Evolutionary conservation across 1,140 invertebrate species (phyloP).

Genomic region (Ectropis grisescens): DNA sequence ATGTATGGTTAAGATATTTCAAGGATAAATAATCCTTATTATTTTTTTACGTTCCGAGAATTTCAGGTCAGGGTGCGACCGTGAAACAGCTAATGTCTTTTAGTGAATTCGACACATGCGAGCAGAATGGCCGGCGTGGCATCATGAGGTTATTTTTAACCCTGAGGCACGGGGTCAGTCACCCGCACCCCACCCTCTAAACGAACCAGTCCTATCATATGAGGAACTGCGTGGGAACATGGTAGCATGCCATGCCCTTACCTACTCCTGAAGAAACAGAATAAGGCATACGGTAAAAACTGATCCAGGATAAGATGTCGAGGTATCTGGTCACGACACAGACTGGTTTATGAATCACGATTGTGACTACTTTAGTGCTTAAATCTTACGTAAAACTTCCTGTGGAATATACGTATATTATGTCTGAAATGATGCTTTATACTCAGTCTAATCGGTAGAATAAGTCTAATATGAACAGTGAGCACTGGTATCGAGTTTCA

Average conservation of each 20-base stretch:
- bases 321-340: conserved; percentile 18
- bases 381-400: too few relatives aligned
- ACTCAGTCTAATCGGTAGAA: too few relatives aligned
- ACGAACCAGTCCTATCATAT: conserved; percentile 56
- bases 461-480: too few relatives aligned
- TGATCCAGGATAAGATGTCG: too few relatives aligned
- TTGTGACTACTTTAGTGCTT: too few relatives aligned
- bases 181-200: conserved; percentile 50
- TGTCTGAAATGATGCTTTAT: too few relatives aligned
- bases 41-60: conserved; percentile 35
- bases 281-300: conserved; percentile 26
- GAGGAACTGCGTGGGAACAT: conserved; percentile 64
- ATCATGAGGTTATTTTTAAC: conserved; percentile 65
- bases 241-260: conserved; percentile 32
- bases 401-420: too few relatives aligned
- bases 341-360: conserved; percentile 9
- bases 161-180: conserved; percentile 58
- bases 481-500: too few relatives aligned
- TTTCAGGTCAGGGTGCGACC: conserved; percentile 62
- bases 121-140: conserved; percentile 58
- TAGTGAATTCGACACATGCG: conserved; percentile 67
- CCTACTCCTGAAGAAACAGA: conserved; percentile 15
- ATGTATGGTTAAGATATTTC: too few relatives aligned
- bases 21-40: too few relatives aligned
- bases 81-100: conserved; percentile 66